Base-by-base conservation (phyloP, 2,797 vertebrate genomes). In the Lutjanus argentimaculatus region DNA sequence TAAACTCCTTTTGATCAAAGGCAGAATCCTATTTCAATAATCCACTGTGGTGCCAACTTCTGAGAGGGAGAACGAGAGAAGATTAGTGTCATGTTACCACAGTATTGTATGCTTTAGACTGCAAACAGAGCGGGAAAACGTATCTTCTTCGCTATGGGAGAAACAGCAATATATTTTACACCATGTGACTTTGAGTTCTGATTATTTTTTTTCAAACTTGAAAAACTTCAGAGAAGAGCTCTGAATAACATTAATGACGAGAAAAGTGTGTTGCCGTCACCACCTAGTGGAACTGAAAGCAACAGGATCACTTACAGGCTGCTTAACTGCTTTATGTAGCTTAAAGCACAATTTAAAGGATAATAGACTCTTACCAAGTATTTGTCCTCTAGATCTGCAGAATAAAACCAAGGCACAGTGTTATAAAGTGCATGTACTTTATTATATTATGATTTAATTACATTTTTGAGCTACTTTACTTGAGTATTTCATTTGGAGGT, bases 1-100 rank as follows among this genome's bases (percentile, higher is more conserved):
- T 48, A 79, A 82, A 85, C 56, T 68, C 64, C 30, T 67, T 80
- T 75, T 88, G 75, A 82, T 85, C 79, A 85, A 86, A 85, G 69
- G n/a, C 64, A 66, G 69, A 81, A 87, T 87, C 77, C 76, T 83
- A 66, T 90, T 88, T 76, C 68, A 87, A 85, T 89, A 90, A 88
- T 87, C 80, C 82, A 84, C 70, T 59, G 68, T 51, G 61, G 68
- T 87, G 87, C 67, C 85, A 77, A 87, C 56, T 83, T 87, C 61
- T 75, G 67, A 83, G 67, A 58, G 62, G 12, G 46, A 48, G 77
- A 66, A 79, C 8, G 4, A 77, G 76, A 53, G 77, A 52, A 73
- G 79, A 89, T 90, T 90, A 86, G 75, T 84, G 75, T 84, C 79
- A 79, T 53, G 42, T 88, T 81, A 56, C 66, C 11, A 30, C 30